These are phyloP conservation scores for Alitta virens DNA, from an alignment of 2,888 invertebrate genomes.

Conservation along the genomic window DNA sequence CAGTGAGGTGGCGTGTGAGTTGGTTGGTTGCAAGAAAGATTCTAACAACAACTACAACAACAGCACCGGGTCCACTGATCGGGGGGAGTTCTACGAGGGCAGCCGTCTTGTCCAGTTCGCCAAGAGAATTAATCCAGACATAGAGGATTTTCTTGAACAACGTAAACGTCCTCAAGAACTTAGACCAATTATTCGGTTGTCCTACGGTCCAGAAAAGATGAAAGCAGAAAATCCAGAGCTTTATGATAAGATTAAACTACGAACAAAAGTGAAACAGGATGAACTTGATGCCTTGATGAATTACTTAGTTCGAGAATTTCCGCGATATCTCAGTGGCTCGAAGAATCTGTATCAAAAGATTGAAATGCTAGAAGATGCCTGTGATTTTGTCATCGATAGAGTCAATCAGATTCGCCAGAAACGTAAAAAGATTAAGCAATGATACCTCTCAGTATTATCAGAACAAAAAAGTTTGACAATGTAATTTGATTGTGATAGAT, in stretches of 20 bases:
- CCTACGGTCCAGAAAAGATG: neutral
- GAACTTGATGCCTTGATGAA: conserved; percentile 3
- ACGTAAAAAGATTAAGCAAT: too few species aligned
- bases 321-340: neutral
- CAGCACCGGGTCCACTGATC: too few species aligned
- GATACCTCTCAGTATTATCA: too few species aligned
- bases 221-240: neutral
- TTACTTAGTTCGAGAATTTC: neutral
- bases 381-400: conserved; percentile 6
- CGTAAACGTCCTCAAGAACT: neutral
- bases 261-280: neutral
- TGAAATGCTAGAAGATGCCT: conserved; percentile 12
- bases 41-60: too few species aligned
- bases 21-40: neutral
- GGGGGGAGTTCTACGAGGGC: too few species aligned
- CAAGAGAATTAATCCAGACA: neutral
- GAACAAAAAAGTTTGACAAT: too few species aligned
- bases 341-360: neutral
- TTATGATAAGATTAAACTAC: neutral
- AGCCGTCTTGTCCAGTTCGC: conserved; percentile 1
- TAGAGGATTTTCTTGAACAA: neutral
- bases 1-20: neutral
- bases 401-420: too few species aligned
- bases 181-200: neutral
- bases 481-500: too few species aligned